Percentiles rank a stretch among this genome's conserved stretches.
phyloP scores from a whole-genome alignment of 92 coral and sea anemone species.

The Metridium senile region DNA sequence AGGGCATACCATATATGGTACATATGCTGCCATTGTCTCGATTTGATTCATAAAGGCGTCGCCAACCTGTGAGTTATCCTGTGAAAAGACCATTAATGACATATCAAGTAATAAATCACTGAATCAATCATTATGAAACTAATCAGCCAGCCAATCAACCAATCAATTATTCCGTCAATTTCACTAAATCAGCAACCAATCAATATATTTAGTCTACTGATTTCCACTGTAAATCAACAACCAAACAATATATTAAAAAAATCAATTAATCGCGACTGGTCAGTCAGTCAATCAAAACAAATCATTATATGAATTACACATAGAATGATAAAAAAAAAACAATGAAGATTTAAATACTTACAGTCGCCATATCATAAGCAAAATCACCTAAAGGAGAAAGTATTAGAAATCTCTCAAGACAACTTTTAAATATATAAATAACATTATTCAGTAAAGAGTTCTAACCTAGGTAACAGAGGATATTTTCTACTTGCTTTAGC shows the following conservation, averaged over 20 bases:
- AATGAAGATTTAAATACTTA: not conserved
- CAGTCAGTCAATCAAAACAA: no score
- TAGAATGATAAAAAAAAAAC: not conserved
- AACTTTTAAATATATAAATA: no score
- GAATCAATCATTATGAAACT: not conserved
- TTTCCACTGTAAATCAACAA: no score
- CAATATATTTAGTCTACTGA: not conserved
- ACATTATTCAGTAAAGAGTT: no score
- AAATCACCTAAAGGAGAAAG: slow-evolving; percentile 76
- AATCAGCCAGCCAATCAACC: not conserved
- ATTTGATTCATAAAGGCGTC: slow-evolving; percentile 91
- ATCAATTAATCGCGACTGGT: no score
- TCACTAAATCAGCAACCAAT: no score
- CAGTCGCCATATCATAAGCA: slow-evolving; percentile 63
- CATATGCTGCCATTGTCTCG: slow-evolving; percentile 80
- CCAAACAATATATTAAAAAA: no score
- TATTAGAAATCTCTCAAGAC: no score
- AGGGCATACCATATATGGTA: slow-evolving; percentile 94
- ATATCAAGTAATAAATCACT: not conserved
- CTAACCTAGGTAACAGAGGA: no score
- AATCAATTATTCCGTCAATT: no score
- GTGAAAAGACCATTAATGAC: not conserved
- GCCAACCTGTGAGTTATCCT: slow-evolving; percentile 87
- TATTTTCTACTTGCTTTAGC: no score
- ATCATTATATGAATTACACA: no score